phyloP scores from a whole-genome alignment of 2,888 invertebrate genomes.

The Epirrhoe tristata region DNA sequence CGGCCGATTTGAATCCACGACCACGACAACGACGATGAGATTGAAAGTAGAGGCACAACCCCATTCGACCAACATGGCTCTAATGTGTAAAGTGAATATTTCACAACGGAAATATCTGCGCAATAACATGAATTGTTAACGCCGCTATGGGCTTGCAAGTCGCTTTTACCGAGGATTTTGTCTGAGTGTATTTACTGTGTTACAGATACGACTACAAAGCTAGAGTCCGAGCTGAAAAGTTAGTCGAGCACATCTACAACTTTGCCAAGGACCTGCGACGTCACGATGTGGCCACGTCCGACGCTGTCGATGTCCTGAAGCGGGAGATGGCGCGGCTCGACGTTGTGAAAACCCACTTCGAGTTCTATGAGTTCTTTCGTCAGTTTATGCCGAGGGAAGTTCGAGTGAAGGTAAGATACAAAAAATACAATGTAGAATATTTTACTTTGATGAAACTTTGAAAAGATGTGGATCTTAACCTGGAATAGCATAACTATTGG shows the following conservation, averaged over 20 bases:
- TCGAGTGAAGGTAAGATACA: constrained; percentile 63
- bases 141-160: too few relatives aligned
- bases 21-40: too few relatives aligned
- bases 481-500: too few relatives aligned
- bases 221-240: constrained; percentile 70
- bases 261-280: constrained; percentile 60
- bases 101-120: too few relatives aligned
- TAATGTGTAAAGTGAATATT: too few relatives aligned
- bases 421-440: too few relatives aligned
- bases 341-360: constrained; percentile 69
- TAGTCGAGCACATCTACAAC: constrained; percentile 65
- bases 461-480: too few relatives aligned
- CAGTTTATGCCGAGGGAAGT: constrained; percentile 75
- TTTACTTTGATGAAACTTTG: too few relatives aligned
- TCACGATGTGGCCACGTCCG: constrained; percentile 49
- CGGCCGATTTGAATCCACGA: too few relatives aligned
- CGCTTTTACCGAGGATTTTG: background rate
- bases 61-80: too few relatives aligned
- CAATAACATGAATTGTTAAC: too few relatives aligned
- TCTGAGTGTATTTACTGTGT: background rate
- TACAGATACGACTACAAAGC: constrained; percentile 75
- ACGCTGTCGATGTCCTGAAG: constrained; percentile 59
- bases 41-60: too few relatives aligned
- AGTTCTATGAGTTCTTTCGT: constrained; percentile 74
- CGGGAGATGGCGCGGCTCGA: constrained; percentile 69